Evolutionary conservation across 2,797 vertebrate genomes (phyloP), one percentile per base, ranked within the genome.

Genomic region (Xyrichtys novacula): DNA sequence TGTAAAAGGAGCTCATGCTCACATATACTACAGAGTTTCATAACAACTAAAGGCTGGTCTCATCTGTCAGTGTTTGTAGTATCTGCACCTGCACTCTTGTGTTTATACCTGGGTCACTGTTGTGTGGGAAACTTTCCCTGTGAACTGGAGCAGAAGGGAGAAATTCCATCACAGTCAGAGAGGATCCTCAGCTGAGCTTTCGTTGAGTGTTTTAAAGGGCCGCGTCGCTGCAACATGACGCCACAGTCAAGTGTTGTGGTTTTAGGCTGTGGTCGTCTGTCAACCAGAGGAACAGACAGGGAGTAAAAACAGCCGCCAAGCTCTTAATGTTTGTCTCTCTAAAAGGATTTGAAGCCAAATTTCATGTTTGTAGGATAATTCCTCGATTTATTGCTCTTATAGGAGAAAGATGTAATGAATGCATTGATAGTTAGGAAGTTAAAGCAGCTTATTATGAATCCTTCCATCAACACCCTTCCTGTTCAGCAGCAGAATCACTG

Each of bases 201-300:
- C n/a, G 48, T 54, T 66, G 48, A 42, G n/a, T 54, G 66, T 61
- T 23, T 6, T 58, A 65, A 71, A n/a, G 38, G 42, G 38, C 26
- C 20, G 7, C 56, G 55, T 69, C 69, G 65, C 57, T 63, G 74
- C 71, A 82, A 74, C 53, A 2, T 9, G 43, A 83, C 49, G 46
- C 62, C 55, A 12, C 49, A 43, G 70, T 60, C 70, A 63, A 65
- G 63, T 50, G 81, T 62, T 66, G 78, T 31, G 56, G 43, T 71
- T 54, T 67, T 71, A 68, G 54, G 39, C 69, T 73, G 70, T 56
- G 78, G 71, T 19, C 42, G 31, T 78, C 40, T 3, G 44, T 39
- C 44, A 28, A 50, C 5, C 52, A 38, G 63, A 15, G 26, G 4
- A 44, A 63, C 55, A 42, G 38, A 49, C 20, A 39, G 25, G 52